Percentiles rank a stretch among this genome's conserved stretches.
phyloP scores from a whole-genome alignment of 2,113 vertebrate genomes.

The Poecile atricapillus region DNA sequence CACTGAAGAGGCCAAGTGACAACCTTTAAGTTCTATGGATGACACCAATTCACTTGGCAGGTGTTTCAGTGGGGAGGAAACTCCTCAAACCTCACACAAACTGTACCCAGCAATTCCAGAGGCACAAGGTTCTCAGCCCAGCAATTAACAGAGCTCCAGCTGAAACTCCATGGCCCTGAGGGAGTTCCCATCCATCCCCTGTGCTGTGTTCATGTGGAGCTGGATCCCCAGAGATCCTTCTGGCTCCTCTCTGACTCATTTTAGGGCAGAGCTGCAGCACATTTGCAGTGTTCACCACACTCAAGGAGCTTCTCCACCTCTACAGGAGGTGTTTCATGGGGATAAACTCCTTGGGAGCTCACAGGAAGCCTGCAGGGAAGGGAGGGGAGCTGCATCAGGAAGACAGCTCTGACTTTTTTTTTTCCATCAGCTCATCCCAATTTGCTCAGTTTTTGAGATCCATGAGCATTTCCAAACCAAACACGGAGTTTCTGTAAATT shows the following conservation, averaged over 20 bases:
- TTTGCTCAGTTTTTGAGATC: not conserved
- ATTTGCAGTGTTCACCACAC: accelerated
- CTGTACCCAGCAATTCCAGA: not conserved
- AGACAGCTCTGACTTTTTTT: not conserved
- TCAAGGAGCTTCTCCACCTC: not conserved
- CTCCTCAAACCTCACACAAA: not conserved
- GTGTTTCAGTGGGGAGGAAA: not conserved
- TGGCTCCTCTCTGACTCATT: not conserved
- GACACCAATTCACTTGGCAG: not conserved
- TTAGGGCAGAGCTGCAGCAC: not conserved
- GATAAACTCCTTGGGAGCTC: not conserved
- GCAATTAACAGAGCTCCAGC: not conserved
- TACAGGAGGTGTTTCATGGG: not conserved
- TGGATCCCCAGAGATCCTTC: not conserved
- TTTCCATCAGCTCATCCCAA: not conserved
- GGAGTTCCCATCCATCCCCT: not conserved
- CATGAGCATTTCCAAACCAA: not conserved
- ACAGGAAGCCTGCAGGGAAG: not conserved
- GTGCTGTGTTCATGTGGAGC: not conserved
- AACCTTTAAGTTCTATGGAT: accelerated
- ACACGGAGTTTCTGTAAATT: not conserved
- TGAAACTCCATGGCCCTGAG: not conserved
- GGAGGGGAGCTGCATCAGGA: not conserved
- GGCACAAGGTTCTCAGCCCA: not conserved
- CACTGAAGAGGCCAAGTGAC: not conserved